These are phyloP conservation scores for Hipparchia semele DNA, from an alignment of 2,888 invertebrate genomes.

Conservation along the genomic window DNA sequence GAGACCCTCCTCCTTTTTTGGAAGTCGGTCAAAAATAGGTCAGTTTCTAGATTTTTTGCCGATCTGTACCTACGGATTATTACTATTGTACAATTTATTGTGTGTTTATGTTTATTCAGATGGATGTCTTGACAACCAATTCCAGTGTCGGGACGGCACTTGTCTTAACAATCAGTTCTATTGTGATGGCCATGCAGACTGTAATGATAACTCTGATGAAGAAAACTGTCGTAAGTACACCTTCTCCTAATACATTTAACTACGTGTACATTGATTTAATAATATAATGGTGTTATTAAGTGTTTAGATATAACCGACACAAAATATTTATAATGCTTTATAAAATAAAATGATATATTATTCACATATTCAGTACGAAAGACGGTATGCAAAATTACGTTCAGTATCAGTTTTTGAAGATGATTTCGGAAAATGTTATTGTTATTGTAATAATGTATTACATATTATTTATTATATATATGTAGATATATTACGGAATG, in stretches of 20 bases:
- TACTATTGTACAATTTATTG: not conserved
- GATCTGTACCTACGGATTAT: no score
- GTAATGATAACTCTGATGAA: constrained; percentile 85
- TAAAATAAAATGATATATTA: not conserved
- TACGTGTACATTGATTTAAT: not conserved
- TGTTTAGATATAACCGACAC: not conserved
- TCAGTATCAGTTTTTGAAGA: no score
- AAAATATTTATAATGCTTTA: constrained; percentile 2
- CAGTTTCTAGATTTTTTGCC: no score
- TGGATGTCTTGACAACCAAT: constrained; percentile 55
- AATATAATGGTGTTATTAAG: not conserved
- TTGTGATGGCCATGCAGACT: constrained; percentile 85
- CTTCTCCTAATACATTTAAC: not conserved
- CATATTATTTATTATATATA: no score
- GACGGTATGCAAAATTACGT: not conserved
- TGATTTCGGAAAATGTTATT: no score
- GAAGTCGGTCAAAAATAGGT: no score
- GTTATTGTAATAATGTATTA: no score
- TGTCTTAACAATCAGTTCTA: constrained; percentile 84
- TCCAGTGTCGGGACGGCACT: constrained; percentile 72
- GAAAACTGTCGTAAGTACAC: constrained; percentile 76
- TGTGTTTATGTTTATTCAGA: constrained; percentile 44
- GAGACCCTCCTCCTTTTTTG: no score
- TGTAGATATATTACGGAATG: no score
- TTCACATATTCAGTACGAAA: constrained; percentile 8